Evolutionary conservation across 1,140 invertebrate species (phyloP).

Genomic region (Metaphire vulgaris): DNA sequence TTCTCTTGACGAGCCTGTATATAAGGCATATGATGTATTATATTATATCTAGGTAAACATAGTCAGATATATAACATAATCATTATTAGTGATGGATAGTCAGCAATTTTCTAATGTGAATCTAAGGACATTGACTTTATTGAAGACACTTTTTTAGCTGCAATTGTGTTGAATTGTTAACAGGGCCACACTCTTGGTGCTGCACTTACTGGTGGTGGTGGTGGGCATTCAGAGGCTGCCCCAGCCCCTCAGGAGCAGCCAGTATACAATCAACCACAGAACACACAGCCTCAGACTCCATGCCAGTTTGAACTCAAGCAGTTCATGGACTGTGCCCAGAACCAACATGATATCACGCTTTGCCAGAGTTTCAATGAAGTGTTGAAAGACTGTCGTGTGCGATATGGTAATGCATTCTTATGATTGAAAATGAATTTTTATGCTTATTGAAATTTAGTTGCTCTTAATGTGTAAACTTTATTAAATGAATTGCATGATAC

Average conservation of each 20-base stretch:
- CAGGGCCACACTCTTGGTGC: constrained; percentile 49
- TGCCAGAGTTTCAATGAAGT: constrained; percentile 51
- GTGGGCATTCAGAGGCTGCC: constrained; percentile 31
- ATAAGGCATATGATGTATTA: too few species aligned
- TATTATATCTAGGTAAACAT: too few species aligned
- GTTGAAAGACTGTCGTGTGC: constrained; percentile 45
- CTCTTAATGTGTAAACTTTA: too few species aligned
- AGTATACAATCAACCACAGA: constrained; percentile 14
- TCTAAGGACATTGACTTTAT: too few species aligned
- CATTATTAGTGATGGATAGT: too few species aligned
- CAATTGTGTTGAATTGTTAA: constrained; percentile 14
- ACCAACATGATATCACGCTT: constrained; percentile 44
- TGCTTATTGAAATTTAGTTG: too few species aligned
- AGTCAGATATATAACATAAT: too few species aligned
- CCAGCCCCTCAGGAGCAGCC: constrained; percentile 31
- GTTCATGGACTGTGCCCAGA: constrained; percentile 52
- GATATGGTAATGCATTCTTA: constrained; percentile 16
- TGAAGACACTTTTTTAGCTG: too few species aligned
- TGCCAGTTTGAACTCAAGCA: constrained; percentile 52
- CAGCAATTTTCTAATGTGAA: too few species aligned
- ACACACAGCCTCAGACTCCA: constrained; percentile 35
- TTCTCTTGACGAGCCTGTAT: too few species aligned
- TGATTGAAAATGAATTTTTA: too few species aligned
- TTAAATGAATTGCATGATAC: too few species aligned
- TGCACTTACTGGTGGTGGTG: constrained; percentile 44